Percentiles rank a stretch among this genome's conserved stretches.
Conservation (phyloP, 2,888 invertebrate genomes). For the Eupithecia subumbrata region DNA sequence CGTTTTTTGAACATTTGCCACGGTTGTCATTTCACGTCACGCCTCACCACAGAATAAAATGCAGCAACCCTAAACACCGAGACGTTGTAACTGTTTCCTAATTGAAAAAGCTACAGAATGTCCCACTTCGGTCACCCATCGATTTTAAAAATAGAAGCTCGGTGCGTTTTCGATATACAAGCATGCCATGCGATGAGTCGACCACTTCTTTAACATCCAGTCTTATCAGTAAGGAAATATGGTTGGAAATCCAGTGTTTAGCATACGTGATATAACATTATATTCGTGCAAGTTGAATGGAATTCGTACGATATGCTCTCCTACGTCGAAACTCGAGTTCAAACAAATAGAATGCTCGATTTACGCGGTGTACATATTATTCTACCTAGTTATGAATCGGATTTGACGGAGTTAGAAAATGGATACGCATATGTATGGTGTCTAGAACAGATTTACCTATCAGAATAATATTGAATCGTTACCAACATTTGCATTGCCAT, state of each 20-base stretch:
- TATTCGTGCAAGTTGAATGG: constrained; percentile 65
- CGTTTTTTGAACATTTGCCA: constrained; percentile 19
- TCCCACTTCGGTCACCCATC: constrained; percentile 81
- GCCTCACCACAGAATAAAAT: constrained; percentile 15
- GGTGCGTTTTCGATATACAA: constrained; percentile 75
- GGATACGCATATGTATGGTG: constrained; percentile 42
- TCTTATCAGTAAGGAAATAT: constrained; percentile 52
- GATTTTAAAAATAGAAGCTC: constrained; percentile 82
- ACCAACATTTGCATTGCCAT: too few species aligned
- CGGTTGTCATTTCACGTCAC: constrained; percentile 19
- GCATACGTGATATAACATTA: constrained; percentile 52
- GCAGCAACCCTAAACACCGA: constrained; percentile 26
- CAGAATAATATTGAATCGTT: constrained; percentile 8
- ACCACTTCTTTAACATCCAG: constrained; percentile 44
- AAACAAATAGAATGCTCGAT: constrained; percentile 74
- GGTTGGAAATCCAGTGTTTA: constrained; percentile 53
- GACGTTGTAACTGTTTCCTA: constrained; percentile 62
- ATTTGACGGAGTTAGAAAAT: constrained; percentile 48
- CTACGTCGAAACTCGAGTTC: constrained; percentile 73
- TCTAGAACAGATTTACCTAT: neutral
- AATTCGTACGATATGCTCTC: constrained; percentile 75
- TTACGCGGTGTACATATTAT: constrained; percentile 57
- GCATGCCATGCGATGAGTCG: constrained; percentile 65
- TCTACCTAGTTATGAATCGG: constrained; percentile 57
- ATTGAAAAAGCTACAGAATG: constrained; percentile 75